Evolutionary conservation across 2,113 vertebrate genomes (phyloP).

Genomic region (Herpailurus yagouaroundi): DNA sequence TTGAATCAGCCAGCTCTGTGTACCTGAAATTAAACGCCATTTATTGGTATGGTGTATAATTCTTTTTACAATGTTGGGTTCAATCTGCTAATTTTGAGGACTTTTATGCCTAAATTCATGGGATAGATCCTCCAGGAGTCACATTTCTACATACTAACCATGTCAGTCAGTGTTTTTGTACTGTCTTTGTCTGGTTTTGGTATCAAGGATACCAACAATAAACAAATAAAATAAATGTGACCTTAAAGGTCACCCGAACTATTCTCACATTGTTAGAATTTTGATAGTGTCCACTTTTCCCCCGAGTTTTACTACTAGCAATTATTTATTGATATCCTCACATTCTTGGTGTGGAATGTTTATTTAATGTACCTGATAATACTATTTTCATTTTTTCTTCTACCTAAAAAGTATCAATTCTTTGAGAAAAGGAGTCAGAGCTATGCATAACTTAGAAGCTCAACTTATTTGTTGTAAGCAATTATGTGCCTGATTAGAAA

Average conservation of each 20-base stretch:
- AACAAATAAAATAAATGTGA: not conserved
- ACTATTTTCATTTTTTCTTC: not conserved
- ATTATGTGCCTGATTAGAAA: not conserved
- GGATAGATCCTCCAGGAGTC: not conserved
- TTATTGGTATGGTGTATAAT: not conserved
- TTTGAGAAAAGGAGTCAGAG: not conserved
- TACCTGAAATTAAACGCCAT: not conserved
- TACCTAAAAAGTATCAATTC: slow-evolving; percentile 28
- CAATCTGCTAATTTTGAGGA: not conserved
- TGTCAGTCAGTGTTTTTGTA: not conserved
- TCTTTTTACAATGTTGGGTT: not conserved
- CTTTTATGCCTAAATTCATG: not conserved
- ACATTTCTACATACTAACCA: not conserved
- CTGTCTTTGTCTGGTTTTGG: not conserved
- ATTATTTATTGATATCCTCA: not conserved
- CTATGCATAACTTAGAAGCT: not conserved
- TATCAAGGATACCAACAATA: not conserved
- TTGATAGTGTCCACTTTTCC: not conserved
- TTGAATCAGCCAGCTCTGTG: not conserved
- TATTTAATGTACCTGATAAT: not conserved
- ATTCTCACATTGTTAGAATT: not conserved
- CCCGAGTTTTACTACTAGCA: slow-evolving; percentile 5
- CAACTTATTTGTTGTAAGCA: slow-evolving; percentile 8
- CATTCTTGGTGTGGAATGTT: not conserved
- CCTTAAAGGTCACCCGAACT: not conserved